These are phyloP conservation scores for Siniperca knerii DNA, from an alignment of 2,113 vertebrate genomes.

Conservation along the genomic window DNA sequence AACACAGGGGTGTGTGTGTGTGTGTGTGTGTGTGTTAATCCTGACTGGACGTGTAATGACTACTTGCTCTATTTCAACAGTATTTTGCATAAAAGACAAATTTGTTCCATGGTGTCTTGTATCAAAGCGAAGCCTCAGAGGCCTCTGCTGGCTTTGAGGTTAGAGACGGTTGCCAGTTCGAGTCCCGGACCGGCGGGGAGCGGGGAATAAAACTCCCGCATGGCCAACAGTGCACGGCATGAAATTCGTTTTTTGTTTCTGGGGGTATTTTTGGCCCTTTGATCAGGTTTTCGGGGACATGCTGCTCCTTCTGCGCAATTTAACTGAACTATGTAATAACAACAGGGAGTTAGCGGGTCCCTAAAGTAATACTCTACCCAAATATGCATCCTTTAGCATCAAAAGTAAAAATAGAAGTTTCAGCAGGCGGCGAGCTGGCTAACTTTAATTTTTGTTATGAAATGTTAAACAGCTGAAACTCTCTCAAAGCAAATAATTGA, in stretches of 20 bases:
- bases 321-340: slow-evolving; percentile 20
- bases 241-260: slow-evolving; percentile 53
- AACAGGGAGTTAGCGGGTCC: not conserved
- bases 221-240: slow-evolving; percentile 4
- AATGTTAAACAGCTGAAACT: no score
- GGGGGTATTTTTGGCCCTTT: slow-evolving; percentile 52
- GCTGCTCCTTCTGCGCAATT: slow-evolving; percentile 14
- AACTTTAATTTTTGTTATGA: no score
- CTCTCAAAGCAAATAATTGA: no score
- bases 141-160: slow-evolving; percentile 56
- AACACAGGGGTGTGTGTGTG: slow-evolving; percentile 33
- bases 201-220: slow-evolving; percentile 41
- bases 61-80: slow-evolving; percentile 49
- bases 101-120: slow-evolving; percentile 33
- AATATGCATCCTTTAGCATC: not conserved
- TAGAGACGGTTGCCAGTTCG: slow-evolving; percentile 51
- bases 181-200: slow-evolving; percentile 13
- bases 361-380: not conserved
- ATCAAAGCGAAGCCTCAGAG: slow-evolving; percentile 57
- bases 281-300: slow-evolving; percentile 46
- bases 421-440: no score
- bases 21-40: slow-evolving; percentile 17
- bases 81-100: slow-evolving; percentile 49
- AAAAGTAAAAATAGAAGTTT: no score
- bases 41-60: slow-evolving; percentile 55